Conservation (phyloP, 2,888 invertebrate genomes). For the Embidobia sp. region DNA sequence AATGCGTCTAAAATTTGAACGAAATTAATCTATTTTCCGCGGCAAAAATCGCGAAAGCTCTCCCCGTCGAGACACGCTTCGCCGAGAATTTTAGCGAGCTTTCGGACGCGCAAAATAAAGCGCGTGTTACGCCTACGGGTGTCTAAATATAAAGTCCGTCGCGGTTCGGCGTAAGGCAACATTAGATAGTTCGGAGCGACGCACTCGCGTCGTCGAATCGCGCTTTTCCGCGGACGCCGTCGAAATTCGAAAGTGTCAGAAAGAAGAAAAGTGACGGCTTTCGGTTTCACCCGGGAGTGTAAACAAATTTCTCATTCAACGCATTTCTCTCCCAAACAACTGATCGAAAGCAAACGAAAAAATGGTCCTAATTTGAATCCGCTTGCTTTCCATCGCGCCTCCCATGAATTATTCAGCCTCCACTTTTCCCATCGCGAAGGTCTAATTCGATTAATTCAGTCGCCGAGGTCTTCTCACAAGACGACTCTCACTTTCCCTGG, state of each 20-base stretch:
- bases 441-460: constrained; percentile 9
- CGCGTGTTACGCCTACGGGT: constrained; percentile 56
- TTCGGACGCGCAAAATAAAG: constrained; percentile 51
- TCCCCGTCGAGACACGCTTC: constrained; percentile 8
- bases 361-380: constrained; percentile 16
- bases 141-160: constrained; percentile 73
- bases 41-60: neutral
- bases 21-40: neutral
- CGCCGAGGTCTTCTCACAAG: too few relatives aligned
- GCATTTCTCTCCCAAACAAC: too few relatives aligned
- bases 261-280: constrained; percentile 25
- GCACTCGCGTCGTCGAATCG: constrained; percentile 33
- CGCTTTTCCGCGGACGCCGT: constrained; percentile 32
- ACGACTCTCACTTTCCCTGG: constrained; percentile 4
- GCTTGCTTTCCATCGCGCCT: neutral
- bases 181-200: constrained; percentile 47
- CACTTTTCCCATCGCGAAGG: constrained; percentile 1
- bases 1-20: neutral
- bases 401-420: constrained; percentile 9
- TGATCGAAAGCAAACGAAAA: too few relatives aligned
- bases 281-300: constrained; percentile 28
- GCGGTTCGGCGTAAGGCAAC: constrained; percentile 47
- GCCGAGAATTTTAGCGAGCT: constrained; percentile 30
- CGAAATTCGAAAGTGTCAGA: constrained; percentile 16
- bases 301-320: too few relatives aligned